Evolutionary conservation across 2,888 invertebrate species (phyloP), one percentile per base, ranked within the genome.

Genomic region (Drosophila conformis): DNA sequence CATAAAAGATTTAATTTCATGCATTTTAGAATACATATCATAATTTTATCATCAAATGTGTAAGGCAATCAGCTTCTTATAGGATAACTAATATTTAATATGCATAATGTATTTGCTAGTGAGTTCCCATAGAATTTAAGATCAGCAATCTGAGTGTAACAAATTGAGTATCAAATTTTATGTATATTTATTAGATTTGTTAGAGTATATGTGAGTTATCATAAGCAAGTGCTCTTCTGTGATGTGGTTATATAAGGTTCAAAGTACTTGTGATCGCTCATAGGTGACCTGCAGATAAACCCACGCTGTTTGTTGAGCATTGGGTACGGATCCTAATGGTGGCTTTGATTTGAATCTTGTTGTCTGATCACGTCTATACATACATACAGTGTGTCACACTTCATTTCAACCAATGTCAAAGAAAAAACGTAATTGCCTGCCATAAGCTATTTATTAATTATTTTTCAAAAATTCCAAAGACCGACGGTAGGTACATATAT

Each of bases 221-320:
- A n/a, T 13, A 35, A 25, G 36, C 48, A 57, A 60, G 33, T 57
- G 33, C 38, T 67, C 65, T 52, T 69, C 18, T 35, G 46, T 53
- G 48, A 49, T 52, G 25, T 36, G 63, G 61, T 58, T 73, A 66
- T 72, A 72, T 69, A 48, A 38, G 68, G 68, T 59, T 83, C 82
- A 78, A 80, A 66, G 83, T 53, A 73, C 56, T 49, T 54, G 35
- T 49, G 72, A 27, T 56, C 64, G 58, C 46, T 49, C 15, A 51
- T 68, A 49, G 64, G 68, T 83, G 67, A 70, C 81, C 81, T 63
- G 65, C 46, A 63, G 66, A 57, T 71, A 53, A 57, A 13, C 35
- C 59, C 51, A 49, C 36, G 8, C 29, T 13, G 52, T 11, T 53
- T 48, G 46, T 11, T 36, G 13, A 35, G n/a, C 31, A 36, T 51